These are phyloP conservation scores for Dicyrtoma fusca DNA, from an alignment of 2,888 invertebrate genomes.

Conservation along the genomic window DNA sequence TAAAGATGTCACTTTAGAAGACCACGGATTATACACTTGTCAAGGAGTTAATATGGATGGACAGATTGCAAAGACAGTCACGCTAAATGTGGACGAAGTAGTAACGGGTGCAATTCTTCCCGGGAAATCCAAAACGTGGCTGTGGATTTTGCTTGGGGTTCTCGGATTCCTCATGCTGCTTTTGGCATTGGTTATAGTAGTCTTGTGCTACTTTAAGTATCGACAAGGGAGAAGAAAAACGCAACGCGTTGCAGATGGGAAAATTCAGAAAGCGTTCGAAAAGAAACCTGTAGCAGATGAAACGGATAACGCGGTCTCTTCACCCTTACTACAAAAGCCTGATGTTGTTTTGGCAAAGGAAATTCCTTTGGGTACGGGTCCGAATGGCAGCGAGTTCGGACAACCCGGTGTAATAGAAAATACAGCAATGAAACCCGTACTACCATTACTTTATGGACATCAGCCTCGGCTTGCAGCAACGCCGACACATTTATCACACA, in stretches of 20 bases:
- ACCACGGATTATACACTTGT: constrained; percentile 6
- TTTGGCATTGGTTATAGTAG: not conserved
- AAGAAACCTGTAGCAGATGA: not conserved
- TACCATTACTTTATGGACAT: constrained; percentile 1
- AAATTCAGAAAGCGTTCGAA: not conserved
- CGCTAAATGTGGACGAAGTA: not conserved
- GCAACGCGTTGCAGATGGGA: constrained; percentile 4
- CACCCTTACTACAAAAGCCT: not conserved
- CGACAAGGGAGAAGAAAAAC: not conserved
- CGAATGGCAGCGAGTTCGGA: too few species aligned
- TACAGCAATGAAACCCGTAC: not conserved
- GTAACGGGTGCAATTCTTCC: not conserved
- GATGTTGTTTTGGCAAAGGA: not conserved
- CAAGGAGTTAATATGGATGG: not conserved
- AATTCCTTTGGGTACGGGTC: too few species aligned
- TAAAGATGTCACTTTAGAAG: not conserved
- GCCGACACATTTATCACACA: not conserved
- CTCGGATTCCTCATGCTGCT: constrained; percentile 7
- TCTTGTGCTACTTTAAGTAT: not conserved
- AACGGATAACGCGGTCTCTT: not conserved
- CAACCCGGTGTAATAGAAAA: not conserved
- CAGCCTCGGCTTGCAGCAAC: not conserved
- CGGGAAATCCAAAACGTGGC: not conserved
- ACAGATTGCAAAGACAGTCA: not conserved
- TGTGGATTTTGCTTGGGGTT: constrained; percentile 24